Conservation (phyloP, 2,797 vertebrate genomes). For the Parauchenoglanis ngamensis region DNA sequence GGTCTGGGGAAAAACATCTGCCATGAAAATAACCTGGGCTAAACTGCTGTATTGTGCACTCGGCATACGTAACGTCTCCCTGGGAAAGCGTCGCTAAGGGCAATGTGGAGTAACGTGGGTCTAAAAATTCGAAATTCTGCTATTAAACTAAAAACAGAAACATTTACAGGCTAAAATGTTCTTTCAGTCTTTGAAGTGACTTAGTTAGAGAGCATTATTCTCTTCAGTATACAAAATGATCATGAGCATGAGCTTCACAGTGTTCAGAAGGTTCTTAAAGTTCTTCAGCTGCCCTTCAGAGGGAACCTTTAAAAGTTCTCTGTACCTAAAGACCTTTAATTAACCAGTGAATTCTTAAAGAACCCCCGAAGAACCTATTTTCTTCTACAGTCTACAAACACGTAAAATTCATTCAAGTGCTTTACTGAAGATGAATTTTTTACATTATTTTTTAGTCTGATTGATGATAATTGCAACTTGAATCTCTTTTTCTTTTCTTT, state of each 20-base stretch:
- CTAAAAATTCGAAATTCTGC: background rate
- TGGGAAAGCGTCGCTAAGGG: background rate
- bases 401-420: background rate
- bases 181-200: background rate
- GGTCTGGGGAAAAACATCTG: no score
- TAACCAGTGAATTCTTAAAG: background rate
- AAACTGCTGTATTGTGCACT: background rate
- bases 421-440: background rate
- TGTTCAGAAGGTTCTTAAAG: background rate
- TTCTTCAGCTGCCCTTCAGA: background rate
- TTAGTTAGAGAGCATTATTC: background rate
- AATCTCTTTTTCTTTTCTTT: conserved; percentile 62
- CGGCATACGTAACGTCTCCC: background rate
- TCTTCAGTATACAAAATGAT: background rate
- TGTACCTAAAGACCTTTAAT: background rate
- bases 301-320: background rate
- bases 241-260: background rate
- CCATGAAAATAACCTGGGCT: background rate
- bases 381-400: background rate
- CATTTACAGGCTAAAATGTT: background rate
- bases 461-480: conserved; percentile 63
- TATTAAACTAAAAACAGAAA: background rate
- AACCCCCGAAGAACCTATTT: background rate
- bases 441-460: background rate
- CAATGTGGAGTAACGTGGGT: background rate